A percentile compares a stretch with the other conserved stretches of the same genome.
Conservation (phyloP, 1,140 invertebrate species). For the Hylaeus volcanicus region DNA sequence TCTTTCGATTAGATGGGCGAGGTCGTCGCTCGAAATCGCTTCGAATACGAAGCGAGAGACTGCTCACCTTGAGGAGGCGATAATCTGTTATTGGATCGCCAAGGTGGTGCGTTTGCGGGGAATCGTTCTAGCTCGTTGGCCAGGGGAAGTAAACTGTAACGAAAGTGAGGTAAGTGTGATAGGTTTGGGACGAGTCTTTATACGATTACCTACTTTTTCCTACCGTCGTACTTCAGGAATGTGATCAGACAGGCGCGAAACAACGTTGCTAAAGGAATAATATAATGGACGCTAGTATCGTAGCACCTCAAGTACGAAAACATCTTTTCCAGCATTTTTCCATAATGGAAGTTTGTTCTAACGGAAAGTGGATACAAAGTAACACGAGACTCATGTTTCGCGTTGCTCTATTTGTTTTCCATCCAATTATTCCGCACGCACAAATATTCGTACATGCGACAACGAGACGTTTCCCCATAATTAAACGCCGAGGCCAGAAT, state of each 20-base stretch:
- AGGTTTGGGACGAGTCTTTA: background rate
- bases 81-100: conserved; percentile 47
- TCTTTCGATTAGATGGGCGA: background rate
- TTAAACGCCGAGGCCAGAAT: background rate
- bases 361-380: too few species aligned
- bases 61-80: conserved; percentile 35
- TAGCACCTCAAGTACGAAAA: too few species aligned
- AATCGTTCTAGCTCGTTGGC: background rate
- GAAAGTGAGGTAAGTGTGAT: conserved; percentile 22
- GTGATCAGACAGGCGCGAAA: background rate
- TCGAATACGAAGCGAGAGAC: background rate
- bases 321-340: too few species aligned
- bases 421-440: background rate
- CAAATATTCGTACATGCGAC: background rate
- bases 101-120: background rate
- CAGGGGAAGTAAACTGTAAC: conserved; percentile 33
- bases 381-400: too few species aligned
- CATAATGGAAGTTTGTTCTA: too few species aligned
- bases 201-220: background rate
- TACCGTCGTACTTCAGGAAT: background rate
- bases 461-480: too few species aligned
- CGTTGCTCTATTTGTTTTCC: background rate
- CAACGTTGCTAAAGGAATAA: too few species aligned
- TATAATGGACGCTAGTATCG: too few species aligned
- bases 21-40: conserved; percentile 1